phyloP scores from a whole-genome alignment of 2,797 vertebrate species.

The Cetoscarus ocellatus region DNA sequence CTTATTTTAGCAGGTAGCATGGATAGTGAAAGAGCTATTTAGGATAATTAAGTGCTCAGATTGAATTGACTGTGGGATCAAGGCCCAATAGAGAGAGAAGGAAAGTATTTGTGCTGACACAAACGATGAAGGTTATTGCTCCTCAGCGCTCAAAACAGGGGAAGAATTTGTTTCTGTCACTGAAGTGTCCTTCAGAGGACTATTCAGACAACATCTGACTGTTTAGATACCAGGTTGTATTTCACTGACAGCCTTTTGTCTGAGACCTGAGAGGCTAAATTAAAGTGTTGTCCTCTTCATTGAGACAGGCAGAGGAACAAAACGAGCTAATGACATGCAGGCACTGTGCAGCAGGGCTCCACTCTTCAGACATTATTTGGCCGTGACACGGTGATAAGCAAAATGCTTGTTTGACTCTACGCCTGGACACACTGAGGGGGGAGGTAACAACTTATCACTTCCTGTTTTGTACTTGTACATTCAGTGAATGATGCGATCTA shows the following conservation, averaged over 20 bases:
- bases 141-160: too few relatives aligned
- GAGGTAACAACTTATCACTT: constrained; percentile 13
- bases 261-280: background rate
- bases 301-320: constrained; percentile 39
- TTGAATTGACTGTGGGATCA: too few relatives aligned
- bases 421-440: constrained; percentile 16
- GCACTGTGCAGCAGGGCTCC: constrained; percentile 35
- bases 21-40: too few relatives aligned
- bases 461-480: background rate
- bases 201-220: background rate
- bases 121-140: too few relatives aligned
- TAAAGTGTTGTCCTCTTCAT: constrained; percentile 32
- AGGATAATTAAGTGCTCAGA: too few relatives aligned
- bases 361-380: constrained; percentile 50
- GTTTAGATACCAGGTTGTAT: background rate
- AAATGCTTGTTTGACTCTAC: constrained; percentile 1
- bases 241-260: constrained; percentile 38
- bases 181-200: too few relatives aligned
- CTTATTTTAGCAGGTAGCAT: too few relatives aligned
- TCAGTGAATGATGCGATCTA: background rate
- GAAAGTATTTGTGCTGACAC: too few relatives aligned
- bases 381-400: constrained; percentile 29
- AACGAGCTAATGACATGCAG: constrained; percentile 48
- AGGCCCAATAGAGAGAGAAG: too few relatives aligned
- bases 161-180: too few relatives aligned